These are phyloP conservation scores for Amazonetta brasiliensis DNA, from an alignment of 2,797 vertebrate genomes.

Conservation along the genomic window DNA sequence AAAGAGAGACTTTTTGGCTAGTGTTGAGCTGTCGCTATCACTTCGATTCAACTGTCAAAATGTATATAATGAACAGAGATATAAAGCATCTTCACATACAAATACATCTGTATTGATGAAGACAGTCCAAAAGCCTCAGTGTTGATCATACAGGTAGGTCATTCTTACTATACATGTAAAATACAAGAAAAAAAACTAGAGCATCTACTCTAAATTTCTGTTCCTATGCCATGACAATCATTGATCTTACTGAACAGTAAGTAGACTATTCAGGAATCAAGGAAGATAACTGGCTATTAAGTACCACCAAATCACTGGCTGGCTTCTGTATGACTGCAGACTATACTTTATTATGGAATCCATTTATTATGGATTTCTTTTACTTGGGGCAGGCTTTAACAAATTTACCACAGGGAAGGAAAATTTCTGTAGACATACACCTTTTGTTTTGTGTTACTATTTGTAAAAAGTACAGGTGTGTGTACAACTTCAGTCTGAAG, in stretches of 20 bases:
- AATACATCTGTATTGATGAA: background rate
- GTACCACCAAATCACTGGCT: background rate
- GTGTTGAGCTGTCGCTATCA: slow-evolving; percentile 88
- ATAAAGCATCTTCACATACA: background rate
- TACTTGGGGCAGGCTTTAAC: background rate
- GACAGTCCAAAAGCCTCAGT: background rate
- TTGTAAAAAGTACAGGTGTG: background rate
- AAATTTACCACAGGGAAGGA: background rate
- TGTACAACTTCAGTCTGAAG: background rate
- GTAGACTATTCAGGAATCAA: background rate
- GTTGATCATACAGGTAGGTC: background rate
- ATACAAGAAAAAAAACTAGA: background rate
- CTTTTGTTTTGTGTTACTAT: background rate
- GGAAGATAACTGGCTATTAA: background rate
- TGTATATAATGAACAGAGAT: background rate
- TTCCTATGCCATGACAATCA: background rate
- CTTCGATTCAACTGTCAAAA: slow-evolving; percentile 84
- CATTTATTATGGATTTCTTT: background rate
- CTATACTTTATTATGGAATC: too few species aligned
- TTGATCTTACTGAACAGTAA: background rate
- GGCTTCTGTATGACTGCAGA: background rate
- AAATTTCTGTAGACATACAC: background rate
- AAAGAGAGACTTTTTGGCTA: slow-evolving; percentile 85
- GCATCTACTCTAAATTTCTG: background rate
- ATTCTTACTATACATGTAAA: background rate